phyloP scores from a whole-genome alignment of 2,888 invertebrate species.

The Rhamnusium bicolor region DNA sequence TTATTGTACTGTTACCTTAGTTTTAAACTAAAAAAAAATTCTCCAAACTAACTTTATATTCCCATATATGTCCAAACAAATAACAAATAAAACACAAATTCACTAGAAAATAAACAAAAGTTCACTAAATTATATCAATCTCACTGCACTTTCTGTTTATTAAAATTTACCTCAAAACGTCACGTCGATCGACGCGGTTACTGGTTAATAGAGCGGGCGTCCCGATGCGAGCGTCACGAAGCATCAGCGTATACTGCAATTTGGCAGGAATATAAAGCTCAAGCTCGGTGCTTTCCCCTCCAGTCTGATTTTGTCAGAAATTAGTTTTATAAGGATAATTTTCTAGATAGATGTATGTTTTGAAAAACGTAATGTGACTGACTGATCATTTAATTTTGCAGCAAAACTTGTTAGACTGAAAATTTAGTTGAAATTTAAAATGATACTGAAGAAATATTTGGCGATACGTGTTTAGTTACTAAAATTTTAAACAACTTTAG shows the following conservation, averaged over 20 bases:
- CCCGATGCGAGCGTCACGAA: constrained; percentile 29
- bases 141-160: constrained; percentile 15
- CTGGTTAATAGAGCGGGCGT: constrained; percentile 23
- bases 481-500: too few relatives aligned
- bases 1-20: not conserved
- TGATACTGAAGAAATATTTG: too few relatives aligned
- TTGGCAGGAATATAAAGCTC: constrained; percentile 35
- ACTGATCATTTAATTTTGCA: too few relatives aligned
- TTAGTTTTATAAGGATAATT: constrained; percentile 16
- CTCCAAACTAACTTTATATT: constrained; percentile 2
- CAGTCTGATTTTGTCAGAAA: constrained; percentile 41
- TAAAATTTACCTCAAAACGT: not conserved
- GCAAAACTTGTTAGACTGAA: too few relatives aligned
- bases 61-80: constrained; percentile 4
- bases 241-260: constrained; percentile 34
- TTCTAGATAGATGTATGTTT: not conserved
- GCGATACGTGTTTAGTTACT: too few relatives aligned
- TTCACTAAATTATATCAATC: not conserved
- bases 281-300: constrained; percentile 38
- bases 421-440: too few relatives aligned
- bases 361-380: too few relatives aligned
- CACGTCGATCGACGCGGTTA: constrained; percentile 24
- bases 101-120: constrained; percentile 5
- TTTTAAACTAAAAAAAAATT: not conserved
- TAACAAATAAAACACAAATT: constrained; percentile 6